Conservation (phyloP, 2,888 invertebrate species). For the Zootermopsis nevadensis region DNA sequence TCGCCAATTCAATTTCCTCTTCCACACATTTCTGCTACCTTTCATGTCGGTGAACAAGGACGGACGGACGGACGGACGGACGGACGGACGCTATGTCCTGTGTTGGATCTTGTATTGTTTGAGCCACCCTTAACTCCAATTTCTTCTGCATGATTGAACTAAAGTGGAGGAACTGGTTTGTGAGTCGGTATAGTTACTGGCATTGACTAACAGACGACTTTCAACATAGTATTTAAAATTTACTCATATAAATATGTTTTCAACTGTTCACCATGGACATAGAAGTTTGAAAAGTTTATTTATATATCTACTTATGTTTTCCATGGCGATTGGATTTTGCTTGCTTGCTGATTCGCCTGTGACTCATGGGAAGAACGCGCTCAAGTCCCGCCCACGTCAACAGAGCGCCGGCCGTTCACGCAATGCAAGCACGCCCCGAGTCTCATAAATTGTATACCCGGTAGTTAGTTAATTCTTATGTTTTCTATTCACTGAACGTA, state of each 20-base stretch:
- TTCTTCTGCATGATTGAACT: neutral
- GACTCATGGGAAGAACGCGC: too few species aligned
- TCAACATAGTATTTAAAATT: neutral
- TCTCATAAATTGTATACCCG: too few species aligned
- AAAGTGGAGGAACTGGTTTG: neutral
- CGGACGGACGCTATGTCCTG: too few species aligned
- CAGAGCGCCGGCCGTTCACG: too few species aligned
- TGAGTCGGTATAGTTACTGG: neutral
- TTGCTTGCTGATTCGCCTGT: too few species aligned
- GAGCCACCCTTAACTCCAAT: neutral
- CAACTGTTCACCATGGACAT: neutral
- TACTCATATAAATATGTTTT: neutral
- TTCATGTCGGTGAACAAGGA: neutral
- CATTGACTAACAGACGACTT: neutral
- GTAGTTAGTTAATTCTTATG: too few species aligned
- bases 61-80: too few species aligned
- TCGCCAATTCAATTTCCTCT: slow-evolving; percentile 4
- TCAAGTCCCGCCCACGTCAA: too few species aligned
- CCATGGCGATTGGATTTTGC: neutral
- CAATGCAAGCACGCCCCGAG: too few species aligned
- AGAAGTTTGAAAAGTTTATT: neutral
- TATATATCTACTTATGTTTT: neutral
- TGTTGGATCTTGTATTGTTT: neutral
- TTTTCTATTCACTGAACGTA: too few species aligned
- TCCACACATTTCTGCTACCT: neutral